A percentile compares a stretch with the other conserved stretches of the same genome.
Evolutionary conservation across 2,888 invertebrate genomes (phyloP).

Genomic region (Zootermopsis nevadensis): DNA sequence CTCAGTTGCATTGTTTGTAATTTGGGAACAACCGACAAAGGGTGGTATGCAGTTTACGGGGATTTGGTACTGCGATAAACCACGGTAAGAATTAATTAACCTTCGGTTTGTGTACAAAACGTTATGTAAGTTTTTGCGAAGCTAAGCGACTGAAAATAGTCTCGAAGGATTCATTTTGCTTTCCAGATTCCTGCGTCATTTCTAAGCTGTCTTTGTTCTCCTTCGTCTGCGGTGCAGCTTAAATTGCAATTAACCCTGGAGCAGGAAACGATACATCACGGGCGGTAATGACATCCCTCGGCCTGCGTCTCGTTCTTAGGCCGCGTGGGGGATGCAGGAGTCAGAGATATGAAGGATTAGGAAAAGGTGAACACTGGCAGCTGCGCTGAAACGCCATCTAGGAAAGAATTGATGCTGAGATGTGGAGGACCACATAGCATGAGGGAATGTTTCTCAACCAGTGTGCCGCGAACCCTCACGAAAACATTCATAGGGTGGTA

Average conservation of each 20-base stretch:
- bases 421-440: neutral
- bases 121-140: too few species aligned
- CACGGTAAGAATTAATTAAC: too few species aligned
- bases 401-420: neutral
- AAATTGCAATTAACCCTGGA: conserved; percentile 27
- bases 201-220: conserved; percentile 24
- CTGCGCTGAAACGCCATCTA: neutral
- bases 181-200: neutral
- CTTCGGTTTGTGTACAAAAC: too few species aligned
- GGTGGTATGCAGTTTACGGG: too few species aligned
- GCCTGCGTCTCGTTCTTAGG: too few species aligned
- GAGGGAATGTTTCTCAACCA: too few species aligned
- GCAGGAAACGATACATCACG: conserved; percentile 47
- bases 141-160: too few species aligned
- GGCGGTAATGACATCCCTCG: conserved; percentile 20
- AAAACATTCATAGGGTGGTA: too few species aligned
- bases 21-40: too few species aligned
- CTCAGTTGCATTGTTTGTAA: too few species aligned
- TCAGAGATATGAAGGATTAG: conserved; percentile 27
- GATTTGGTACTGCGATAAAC: too few species aligned
- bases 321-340: neutral
- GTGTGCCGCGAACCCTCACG: too few species aligned
- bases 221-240: neutral
- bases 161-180: neutral
- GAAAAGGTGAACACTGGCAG: neutral